phyloP scores from a whole-genome alignment of 2,113 vertebrate genomes.

The Sylvilagus bachmani region DNA sequence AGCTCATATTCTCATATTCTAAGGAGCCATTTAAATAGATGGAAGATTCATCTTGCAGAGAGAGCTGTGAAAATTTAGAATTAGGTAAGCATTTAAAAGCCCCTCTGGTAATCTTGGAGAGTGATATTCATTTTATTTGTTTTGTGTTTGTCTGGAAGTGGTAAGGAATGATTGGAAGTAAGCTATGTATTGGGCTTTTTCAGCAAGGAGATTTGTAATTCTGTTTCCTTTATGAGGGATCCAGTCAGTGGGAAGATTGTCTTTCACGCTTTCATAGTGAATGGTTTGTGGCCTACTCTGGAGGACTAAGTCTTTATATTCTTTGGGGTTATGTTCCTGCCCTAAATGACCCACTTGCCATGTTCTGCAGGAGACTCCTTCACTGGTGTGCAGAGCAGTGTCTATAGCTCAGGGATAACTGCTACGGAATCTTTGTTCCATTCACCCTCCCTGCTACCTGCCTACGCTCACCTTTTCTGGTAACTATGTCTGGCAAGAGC shows the following conservation, averaged over 20 bases:
- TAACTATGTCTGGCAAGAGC: not conserved
- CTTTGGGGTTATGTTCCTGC: not conserved
- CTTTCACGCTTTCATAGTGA: not conserved
- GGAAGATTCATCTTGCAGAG: slow-evolving; percentile 31
- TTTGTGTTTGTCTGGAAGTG: slow-evolving; percentile 28
- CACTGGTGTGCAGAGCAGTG: not conserved
- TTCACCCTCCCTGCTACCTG: not conserved
- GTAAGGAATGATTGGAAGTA: not conserved
- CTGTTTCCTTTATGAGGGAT: not conserved
- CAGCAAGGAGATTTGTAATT: not conserved
- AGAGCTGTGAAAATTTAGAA: slow-evolving; percentile 31
- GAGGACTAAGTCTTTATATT: not conserved
- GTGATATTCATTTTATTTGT: slow-evolving; percentile 27
- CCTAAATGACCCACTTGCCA: not conserved
- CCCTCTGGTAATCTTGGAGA: not conserved
- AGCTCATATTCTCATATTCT: not conserved
- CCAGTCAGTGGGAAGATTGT: not conserved
- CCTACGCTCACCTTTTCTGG: not conserved
- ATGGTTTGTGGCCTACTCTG: not conserved
- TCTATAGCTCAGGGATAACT: not conserved
- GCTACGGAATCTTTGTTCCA: not conserved
- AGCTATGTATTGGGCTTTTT: not conserved
- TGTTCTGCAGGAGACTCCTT: slow-evolving; percentile 2
- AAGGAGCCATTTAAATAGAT: slow-evolving; percentile 61
- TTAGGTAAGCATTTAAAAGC: slow-evolving; percentile 37